Base-by-base conservation (phyloP, 1,140 invertebrate species). In the Pteromalus puparum region DNA sequence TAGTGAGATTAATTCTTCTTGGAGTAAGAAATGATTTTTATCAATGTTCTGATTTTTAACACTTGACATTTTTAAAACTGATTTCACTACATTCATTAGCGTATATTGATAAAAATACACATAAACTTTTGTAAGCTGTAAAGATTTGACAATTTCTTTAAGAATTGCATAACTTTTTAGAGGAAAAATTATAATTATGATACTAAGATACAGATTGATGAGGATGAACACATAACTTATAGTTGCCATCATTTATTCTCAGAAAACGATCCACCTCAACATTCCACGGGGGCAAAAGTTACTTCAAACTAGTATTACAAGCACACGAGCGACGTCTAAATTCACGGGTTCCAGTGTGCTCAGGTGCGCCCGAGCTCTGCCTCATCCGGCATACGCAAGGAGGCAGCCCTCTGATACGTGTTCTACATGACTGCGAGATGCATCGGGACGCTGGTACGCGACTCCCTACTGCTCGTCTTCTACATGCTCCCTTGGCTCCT, bases 401-500 rank as follows among this genome's bases (percentile, higher is more conserved):
- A 76, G 74, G 6, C 34, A n/a, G 6, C 18, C 42, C 74, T 70
- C 30, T 48, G 42, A 48, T 76, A 76, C 74, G 42, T 76, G 74
- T 76, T 76, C 74, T 26, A 76, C 42, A 48, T 53, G 74, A 48
- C 18, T 76, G 6, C 28, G 30, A 76, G 24, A 53, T 76, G 18
- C 34, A 73, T 15, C 72, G 38, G 38, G 38, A 42, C 10, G 38
- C 68, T 26, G 1, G 26, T 10, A 28, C 15, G 24, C 18, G 28
- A 70, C 24, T 70, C 24, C 26, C 2, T 5, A 15, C 18, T 70
- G 5, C 13, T 53, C 48, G 4, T n/a, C 67, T 68, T 68, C n/a
- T 68, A 28, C 18, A 68, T 68, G 67, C 26, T 28, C n/a, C 67
- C 67, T 24, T 28, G n/a, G 67, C 67, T 68, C n/a, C 24, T 0